These are phyloP conservation scores for Eublepharis macularius DNA, from an alignment of 2,113 vertebrate genomes.

Conservation along the genomic window DNA sequence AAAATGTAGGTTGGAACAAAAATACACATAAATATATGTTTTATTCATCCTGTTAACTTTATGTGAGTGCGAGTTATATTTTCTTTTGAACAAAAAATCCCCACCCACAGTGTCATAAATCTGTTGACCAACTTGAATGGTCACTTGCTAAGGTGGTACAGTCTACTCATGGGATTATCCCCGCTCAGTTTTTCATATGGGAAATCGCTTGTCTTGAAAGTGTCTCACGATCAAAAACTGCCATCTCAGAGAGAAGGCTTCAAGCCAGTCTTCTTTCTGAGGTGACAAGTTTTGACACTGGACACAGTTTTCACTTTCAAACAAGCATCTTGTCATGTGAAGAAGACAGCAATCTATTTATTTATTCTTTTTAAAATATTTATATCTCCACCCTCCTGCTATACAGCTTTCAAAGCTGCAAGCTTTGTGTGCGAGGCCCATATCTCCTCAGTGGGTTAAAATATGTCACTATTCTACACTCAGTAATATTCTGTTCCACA, in stretches of 20 bases:
- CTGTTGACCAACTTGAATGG: background rate
- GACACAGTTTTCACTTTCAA: background rate
- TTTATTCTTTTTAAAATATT: too few relatives aligned
- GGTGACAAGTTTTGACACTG: background rate
- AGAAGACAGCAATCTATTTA: too few relatives aligned
- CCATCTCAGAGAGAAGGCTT: background rate
- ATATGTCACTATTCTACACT: background rate
- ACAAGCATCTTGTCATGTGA: background rate
- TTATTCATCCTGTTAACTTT: constrained; percentile 11
- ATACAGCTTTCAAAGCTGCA: too few relatives aligned
- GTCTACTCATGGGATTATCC: background rate
- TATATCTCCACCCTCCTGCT: too few relatives aligned
- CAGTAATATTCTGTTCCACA: background rate
- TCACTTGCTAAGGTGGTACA: background rate
- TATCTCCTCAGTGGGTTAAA: background rate
- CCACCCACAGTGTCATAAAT: background rate
- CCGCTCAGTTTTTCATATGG: background rate
- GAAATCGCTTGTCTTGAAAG: too few relatives aligned
- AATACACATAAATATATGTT: background rate
- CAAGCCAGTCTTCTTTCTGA: background rate
- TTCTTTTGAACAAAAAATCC: background rate
- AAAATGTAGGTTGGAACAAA: constrained; percentile 39
- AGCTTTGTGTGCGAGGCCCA: background rate
- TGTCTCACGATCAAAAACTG: too few relatives aligned
- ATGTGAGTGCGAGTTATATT: constrained; percentile 7